Base-by-base conservation (phyloP, 2,113 vertebrate genomes). In the Trematomus loennbergii region DNA sequence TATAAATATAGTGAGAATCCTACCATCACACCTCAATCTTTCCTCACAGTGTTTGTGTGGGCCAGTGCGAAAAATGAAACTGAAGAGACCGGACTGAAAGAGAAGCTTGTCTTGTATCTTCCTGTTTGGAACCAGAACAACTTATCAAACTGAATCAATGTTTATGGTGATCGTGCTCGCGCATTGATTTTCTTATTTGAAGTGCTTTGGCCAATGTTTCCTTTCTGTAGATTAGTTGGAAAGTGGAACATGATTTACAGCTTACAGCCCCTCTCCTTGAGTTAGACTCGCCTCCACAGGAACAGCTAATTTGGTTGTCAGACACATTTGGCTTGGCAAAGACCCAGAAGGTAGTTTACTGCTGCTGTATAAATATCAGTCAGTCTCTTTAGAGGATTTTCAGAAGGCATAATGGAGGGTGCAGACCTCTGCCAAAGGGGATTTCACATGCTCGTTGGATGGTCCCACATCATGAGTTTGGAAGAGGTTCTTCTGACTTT, bases 41-140 rank as follows among this genome's bases (percentile, higher is more conserved):
- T 50, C 54, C 62, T 72, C 71, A 53, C 59, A 65, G 45, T 77
- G 71, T 81, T 45, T 84, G 81, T 81, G 85, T 79, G 64, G 78
- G 88, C 73, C 65, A 57, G 64, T 86, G 83, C 80, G 68, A 84
- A 78, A 78, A 75, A 9, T 50, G 61, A 67, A 64, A 46, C 8
- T 33, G 50, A 57, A 53, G 48, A 36, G 59, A 61, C 12, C 45
- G 53, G 72, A 73, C 17, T 50, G n/a, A 69, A 84, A 71, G 48
- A 15, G 17, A 78, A 45, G 13, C 43, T 63, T 54, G 48, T 3
- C n/a, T 82, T 46, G 18, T 40, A 66, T 75, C 64, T 78, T 78
- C 64, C 36, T 8, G 10, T 49, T 13, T 57, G 65, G 18, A 63
- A 17, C 20, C 8, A 72, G 50, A 72, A 52, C 33, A 74, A 25